Evolutionary conservation across 2,888 invertebrate species (phyloP), one percentile per base, ranked within the genome.

Genomic region (Ennomos erosarius): DNA sequence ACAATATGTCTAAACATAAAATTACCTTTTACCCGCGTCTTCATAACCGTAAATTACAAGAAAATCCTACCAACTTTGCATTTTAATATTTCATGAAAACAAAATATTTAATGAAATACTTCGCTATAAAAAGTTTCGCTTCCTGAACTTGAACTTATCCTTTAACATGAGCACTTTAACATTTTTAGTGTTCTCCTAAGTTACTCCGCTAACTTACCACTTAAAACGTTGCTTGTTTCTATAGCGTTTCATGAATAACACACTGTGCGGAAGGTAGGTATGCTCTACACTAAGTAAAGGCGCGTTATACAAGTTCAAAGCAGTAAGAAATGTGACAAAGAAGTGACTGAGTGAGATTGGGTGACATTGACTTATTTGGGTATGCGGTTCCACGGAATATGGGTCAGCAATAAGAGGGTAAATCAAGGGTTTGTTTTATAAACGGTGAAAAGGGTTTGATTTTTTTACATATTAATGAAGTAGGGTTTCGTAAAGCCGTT

Each of bases 191-290:
- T 46, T 49, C 54, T 44, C 43, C 35, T 55, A 71, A 73, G 64
- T 69, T 70, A 58, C 62, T 58, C 55, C 44, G 59, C 57, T 59
- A 73, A 74, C 70, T 72, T 75, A 70, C 67, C 64, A 75, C 72
- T 76, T 71, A 66, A 66, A 67, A 64, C 59, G 62, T 40, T 52
- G 56, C 61, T 55, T 59, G 61, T 69, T 69, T 65, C 57, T 61
- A 71, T 68, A 59, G 62, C 55, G 49, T 52, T 59, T 53, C 56
- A 66, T 71, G 60, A 70, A 69, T 67, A 64, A 64, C 52, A 59
- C 54, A 64, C 57, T 54, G 40, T 26, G 34, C 55, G n/a, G n/a
- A n/a, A 60, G 33, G 55, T 52, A 55, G 46, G 34, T 51, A 55
- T 46, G 50, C 16, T 38, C 45, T 9, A 42, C n/a, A 37, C 34